These are phyloP conservation scores for Formica exsecta DNA, from an alignment of 1,140 invertebrate species.

Conservation along the genomic window DNA sequence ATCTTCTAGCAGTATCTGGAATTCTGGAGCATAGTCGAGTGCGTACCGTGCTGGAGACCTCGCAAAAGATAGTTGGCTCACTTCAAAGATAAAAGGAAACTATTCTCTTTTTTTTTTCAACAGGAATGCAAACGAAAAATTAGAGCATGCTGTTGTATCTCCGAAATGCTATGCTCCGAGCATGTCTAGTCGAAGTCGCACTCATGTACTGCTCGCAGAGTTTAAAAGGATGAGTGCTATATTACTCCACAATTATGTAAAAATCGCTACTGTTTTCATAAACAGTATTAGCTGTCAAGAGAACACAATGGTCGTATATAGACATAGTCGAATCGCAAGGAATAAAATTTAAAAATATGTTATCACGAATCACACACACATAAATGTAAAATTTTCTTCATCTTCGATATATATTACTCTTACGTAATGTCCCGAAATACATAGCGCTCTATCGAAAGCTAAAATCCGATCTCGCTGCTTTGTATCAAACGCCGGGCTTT, in stretches of 20 bases:
- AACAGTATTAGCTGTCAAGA: background rate
- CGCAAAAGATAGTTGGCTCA: constrained; percentile 75
- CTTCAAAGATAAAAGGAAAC: constrained; percentile 73
- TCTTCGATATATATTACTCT: background rate
- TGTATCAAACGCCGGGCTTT: constrained; percentile 55
- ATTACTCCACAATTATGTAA: constrained; percentile 1
- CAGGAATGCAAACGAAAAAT: constrained; percentile 75
- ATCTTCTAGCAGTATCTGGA: constrained; percentile 71
- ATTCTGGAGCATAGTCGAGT: constrained; percentile 75
- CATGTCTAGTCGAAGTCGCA: constrained; percentile 55
- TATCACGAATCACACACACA: background rate
- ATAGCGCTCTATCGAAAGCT: constrained; percentile 42
- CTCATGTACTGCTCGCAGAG: constrained; percentile 4
- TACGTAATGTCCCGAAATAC: background rate
- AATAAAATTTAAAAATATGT: background rate
- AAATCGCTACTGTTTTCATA: background rate
- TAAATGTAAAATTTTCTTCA: background rate
- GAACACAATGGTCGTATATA: too few relatives aligned
- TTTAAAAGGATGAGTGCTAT: background rate
- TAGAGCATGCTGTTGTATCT: constrained; percentile 66
- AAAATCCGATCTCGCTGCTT: constrained; percentile 57
- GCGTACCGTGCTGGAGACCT: constrained; percentile 73
- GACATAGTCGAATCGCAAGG: background rate
- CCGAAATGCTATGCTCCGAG: too few relatives aligned
- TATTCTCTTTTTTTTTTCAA: constrained; percentile 71